Evolutionary conservation across 2,113 vertebrate genomes (phyloP), one percentile per base, ranked within the genome.

Genomic region (Dryoscopus gambensis): DNA sequence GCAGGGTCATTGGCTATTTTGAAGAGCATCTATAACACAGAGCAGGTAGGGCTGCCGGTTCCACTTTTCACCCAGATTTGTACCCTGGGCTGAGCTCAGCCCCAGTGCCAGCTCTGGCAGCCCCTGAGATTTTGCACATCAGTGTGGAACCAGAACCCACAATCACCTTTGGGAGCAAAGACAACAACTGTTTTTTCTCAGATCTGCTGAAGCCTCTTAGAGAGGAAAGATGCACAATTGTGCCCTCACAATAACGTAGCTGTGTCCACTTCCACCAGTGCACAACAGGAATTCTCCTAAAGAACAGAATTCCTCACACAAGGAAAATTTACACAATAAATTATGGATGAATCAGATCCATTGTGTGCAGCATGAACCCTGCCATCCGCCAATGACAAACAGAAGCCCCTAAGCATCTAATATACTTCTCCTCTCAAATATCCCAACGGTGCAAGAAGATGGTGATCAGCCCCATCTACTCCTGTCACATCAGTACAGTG

Each of bases 171-270:
- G 60, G 4, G 15, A 47, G 46, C 65, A 79, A 59, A 46, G 33
- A 37, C 44, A 70, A 40, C 35, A 64, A 20, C 23, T 71, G 8
- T 20, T 91, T 44, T 49, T 60, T 56, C 53, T 87, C 62, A 46
- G 44, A n/a, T 35, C 40, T 82, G 42, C 47, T 63, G 39, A 69
- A 77, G 46, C 19, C 49, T 27, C 10, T 60, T 15, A 20, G 39
- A 63, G 47, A 91, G 44, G 52, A 75, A 56, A 71, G 53, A 57
- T 11, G 28, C 53, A 12, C 22, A 28, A 52, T 6, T 5, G 25
- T 69, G 31, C 18, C 40, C 65, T 62, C 40, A 27, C 6, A 7
- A 47, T 7, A 78, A 75, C 0, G 0, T 3, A 42, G 37, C n/a
- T 31, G 30, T 2, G n/a, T 42, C 40, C 49, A 9, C 42, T 67